A percentile compares a stretch with the other conserved stretches of the same genome.
These are phyloP conservation scores for Cyaniris semiargus DNA, from an alignment of 2,888 invertebrate genomes.

Conservation along the genomic window DNA sequence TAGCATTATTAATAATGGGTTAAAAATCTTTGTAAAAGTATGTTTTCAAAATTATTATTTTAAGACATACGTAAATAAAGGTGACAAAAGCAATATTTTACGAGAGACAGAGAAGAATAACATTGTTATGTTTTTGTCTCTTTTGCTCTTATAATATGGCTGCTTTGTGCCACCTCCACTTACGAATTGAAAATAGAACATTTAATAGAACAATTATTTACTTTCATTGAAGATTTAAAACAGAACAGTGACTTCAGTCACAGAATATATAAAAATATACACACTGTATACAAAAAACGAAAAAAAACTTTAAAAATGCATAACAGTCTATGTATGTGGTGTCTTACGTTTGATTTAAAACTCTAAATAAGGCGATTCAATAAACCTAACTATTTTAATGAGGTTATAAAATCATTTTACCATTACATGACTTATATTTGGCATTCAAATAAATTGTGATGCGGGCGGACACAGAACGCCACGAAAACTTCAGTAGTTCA, in stretches of 20 bases:
- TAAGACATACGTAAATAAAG: slow-evolving; percentile 14
- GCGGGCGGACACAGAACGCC: slow-evolving; percentile 44
- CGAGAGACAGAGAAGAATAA: background rate
- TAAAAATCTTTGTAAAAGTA: background rate
- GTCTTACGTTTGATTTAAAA: slow-evolving; percentile 57
- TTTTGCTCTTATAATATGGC: slow-evolving; percentile 1
- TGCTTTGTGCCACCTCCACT: background rate
- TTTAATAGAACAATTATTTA: slow-evolving; percentile 16
- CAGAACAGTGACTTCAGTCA: slow-evolving; percentile 44
- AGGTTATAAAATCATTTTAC: slow-evolving; percentile 59
- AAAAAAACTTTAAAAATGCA: slow-evolving; percentile 67
- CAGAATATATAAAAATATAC: slow-evolving; percentile 45
- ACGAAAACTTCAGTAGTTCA: slow-evolving; percentile 32
- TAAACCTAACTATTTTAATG: slow-evolving; percentile 69
- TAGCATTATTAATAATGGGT: background rate
- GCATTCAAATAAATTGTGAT: slow-evolving; percentile 65
- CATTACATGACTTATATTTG: slow-evolving; percentile 63
- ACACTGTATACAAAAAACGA: slow-evolving; percentile 46
- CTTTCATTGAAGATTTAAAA: slow-evolving; percentile 37
- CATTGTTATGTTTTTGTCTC: background rate
- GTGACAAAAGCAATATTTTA: background rate
- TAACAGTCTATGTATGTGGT: slow-evolving; percentile 73
- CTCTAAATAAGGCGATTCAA: slow-evolving; percentile 69
- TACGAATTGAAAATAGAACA: background rate
- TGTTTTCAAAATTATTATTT: slow-evolving; percentile 1